phyloP scores from a whole-genome alignment of 2,113 vertebrate species.

The Halichoeres trimaculatus region DNA sequence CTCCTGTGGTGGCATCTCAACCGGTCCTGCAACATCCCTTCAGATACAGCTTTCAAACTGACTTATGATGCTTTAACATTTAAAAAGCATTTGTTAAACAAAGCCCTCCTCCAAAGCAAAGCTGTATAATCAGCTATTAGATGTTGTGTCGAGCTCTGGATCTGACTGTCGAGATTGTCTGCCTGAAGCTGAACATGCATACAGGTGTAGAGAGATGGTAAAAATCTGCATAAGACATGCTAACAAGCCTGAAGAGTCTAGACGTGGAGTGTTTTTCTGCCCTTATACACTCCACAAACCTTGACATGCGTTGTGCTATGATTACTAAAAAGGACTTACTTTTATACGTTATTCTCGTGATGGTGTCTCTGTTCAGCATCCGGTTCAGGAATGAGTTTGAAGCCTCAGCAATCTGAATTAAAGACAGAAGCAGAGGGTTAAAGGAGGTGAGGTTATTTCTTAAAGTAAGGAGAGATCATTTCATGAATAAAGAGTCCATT shows the following conservation, averaged over 20 bases:
- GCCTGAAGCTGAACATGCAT: too few relatives aligned
- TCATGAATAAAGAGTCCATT: slow-evolving; percentile 18
- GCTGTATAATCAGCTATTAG: neutral
- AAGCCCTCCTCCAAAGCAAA: neutral
- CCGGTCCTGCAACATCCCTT: slow-evolving; percentile 3
- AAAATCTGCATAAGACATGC: too few relatives aligned
- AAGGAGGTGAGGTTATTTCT: neutral
- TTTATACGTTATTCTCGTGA: slow-evolving; percentile 99
- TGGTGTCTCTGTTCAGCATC: slow-evolving; percentile 99
- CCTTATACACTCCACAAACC: too few relatives aligned
- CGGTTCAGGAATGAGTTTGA: slow-evolving; percentile 98
- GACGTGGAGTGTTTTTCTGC: too few relatives aligned
- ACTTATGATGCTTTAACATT: neutral
- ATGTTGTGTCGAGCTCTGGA: neutral
- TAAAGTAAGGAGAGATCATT: neutral
- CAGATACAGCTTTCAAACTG: slow-evolving; percentile 9
- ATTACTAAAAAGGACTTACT: slow-evolving; percentile 94
- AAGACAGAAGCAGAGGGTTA: slow-evolving; percentile 10
- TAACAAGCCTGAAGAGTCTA: too few relatives aligned
- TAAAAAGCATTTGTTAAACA: neutral
- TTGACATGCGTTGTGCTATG: too few relatives aligned
- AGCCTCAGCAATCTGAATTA: slow-evolving; percentile 92
- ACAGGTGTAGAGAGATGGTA: too few relatives aligned
- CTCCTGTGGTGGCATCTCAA: slow-evolving; percentile 7
- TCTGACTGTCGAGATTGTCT: neutral